A percentile compares a stretch with the other conserved stretches of the same genome.
Evolutionary conservation across 2,113 vertebrate genomes (phyloP).

Genomic region (Pluvialis apricaria): DNA sequence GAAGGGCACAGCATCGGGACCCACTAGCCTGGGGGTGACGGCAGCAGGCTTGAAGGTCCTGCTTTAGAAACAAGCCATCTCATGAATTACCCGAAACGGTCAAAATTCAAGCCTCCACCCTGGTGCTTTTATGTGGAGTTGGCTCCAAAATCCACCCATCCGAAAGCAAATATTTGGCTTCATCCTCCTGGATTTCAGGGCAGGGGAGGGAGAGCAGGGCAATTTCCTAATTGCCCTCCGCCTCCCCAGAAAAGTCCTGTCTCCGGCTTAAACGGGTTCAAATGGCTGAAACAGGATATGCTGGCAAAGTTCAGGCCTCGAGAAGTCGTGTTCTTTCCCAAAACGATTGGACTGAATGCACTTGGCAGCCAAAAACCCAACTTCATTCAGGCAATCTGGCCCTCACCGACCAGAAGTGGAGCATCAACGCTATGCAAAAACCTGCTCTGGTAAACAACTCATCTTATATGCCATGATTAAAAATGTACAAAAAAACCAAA

Average conservation of each 20-base stretch:
- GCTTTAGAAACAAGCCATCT: not conserved
- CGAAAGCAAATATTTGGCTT: constrained; percentile 21
- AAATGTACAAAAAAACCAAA: not conserved
- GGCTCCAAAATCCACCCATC: constrained; percentile 1
- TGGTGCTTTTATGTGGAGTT: not conserved
- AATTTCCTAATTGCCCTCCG: not conserved
- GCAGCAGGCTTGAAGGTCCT: not conserved
- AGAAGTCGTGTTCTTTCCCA: not conserved
- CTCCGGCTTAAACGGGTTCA: not conserved
- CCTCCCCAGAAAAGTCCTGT: not conserved
- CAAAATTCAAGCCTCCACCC: not conserved
- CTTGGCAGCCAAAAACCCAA: not conserved
- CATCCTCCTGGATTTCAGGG: not conserved
- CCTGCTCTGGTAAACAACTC: not conserved
- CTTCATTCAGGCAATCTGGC: not conserved
- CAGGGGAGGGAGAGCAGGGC: not conserved
- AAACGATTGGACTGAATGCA: not conserved
- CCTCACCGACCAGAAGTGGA: rapidly evolving
- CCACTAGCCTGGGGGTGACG: not conserved
- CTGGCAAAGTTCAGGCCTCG: constrained; percentile 19
- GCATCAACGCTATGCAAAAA: not conserved
- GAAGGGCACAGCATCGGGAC: not conserved
- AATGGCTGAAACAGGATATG: not conserved
- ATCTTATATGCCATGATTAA: not conserved
- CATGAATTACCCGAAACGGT: rapidly evolving